A percentile compares a stretch with the other conserved stretches of the same genome.
Conservation (phyloP, 2,888 invertebrate species). For the Fragum whitleyi region DNA sequence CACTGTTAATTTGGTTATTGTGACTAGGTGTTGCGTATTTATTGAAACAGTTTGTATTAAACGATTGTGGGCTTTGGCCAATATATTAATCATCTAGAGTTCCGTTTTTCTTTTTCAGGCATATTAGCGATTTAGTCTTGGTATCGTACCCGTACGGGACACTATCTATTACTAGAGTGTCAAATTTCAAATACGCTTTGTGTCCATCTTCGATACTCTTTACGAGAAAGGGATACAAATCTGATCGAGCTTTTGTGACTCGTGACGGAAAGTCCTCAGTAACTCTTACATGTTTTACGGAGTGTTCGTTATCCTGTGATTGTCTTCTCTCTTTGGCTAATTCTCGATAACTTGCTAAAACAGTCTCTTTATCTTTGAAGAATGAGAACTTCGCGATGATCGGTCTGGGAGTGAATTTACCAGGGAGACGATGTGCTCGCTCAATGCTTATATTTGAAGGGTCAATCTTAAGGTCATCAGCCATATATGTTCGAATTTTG, state of each 20-base stretch:
- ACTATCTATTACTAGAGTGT: not conserved
- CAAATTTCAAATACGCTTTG: not conserved
- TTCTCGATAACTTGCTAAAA: not conserved
- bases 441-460: not conserved
- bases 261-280: slow-evolving; percentile 11
- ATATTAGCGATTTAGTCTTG: not conserved
- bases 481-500: too few species aligned
- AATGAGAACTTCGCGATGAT: not conserved
- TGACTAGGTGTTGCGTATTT: too few species aligned
- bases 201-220: not conserved
- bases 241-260: not conserved
- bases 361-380: not conserved
- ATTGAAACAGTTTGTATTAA: not conserved
- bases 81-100: not conserved
- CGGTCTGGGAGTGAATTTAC: not conserved
- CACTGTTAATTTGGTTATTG: too few species aligned
- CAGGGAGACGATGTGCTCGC: not conserved
- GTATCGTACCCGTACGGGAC: not conserved
- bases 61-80: not conserved
- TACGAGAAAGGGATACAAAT: slow-evolving; percentile 8
- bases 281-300: not conserved
- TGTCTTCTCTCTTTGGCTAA: not conserved
- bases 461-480: not conserved
- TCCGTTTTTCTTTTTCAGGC: not conserved
- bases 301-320: too few species aligned